These are phyloP conservation scores for Indri indri DNA, from an alignment of 2,113 vertebrate species.

Conservation along the genomic window DNA sequence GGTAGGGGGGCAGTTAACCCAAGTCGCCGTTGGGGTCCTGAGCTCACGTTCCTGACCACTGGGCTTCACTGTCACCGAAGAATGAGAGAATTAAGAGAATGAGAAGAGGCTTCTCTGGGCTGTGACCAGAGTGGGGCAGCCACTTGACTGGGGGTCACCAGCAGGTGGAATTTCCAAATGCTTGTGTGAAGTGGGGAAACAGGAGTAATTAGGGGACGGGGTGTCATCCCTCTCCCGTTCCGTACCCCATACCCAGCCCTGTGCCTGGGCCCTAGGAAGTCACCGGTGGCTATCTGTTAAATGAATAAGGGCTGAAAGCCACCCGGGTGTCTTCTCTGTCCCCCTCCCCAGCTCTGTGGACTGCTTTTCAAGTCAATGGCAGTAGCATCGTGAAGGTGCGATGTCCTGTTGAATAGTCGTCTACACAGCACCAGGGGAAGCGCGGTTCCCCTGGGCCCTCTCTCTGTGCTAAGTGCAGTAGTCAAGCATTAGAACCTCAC, in stretches of 20 bases:
- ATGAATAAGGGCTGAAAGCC: neutral
- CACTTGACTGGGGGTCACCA: too few species aligned
- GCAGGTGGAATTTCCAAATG: neutral
- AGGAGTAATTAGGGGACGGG: neutral
- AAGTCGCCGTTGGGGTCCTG: neutral
- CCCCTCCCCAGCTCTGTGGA: neutral
- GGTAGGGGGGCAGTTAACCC: neutral
- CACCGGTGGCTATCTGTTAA: fast-evolving
- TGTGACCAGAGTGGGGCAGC: neutral
- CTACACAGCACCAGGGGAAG: fast-evolving
- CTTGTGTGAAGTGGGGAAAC: neutral
- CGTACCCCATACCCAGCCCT: fast-evolving
- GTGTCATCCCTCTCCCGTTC: too few species aligned
- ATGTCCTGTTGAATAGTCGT: fast-evolving
- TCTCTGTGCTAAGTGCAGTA: fast-evolving
- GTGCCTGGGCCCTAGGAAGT: neutral
- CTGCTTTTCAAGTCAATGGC: neutral
- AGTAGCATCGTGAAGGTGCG: neutral
- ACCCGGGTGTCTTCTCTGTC: too few species aligned
- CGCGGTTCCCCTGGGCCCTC: fast-evolving
- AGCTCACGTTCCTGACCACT: neutral
- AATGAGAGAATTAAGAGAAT: neutral
- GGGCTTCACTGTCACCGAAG: neutral
- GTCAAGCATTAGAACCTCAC: neutral
- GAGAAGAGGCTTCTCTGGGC: neutral